Base-by-base conservation (phyloP, 1,140 invertebrate genomes). In the Oppia nitens region DNA sequence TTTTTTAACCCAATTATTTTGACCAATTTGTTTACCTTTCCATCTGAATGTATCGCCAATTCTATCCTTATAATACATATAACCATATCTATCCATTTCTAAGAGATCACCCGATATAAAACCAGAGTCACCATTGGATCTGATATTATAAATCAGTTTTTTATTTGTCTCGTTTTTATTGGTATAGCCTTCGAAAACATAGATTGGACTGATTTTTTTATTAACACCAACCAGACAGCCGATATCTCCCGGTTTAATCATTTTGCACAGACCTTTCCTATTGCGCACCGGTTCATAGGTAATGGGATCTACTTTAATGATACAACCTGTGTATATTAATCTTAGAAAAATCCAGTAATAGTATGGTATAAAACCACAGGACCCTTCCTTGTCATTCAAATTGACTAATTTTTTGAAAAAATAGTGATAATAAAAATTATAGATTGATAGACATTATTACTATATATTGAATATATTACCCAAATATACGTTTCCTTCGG, bases 211-310 rank as follows among this genome's bases (percentile, higher is more conserved):
- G 45, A 71, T 69, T 20, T 82, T 79, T n/a, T 87, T 78, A 64
- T 98, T 98, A 75, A 94, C 94, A 1, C 93, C 95, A 52, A 98
- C 87, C 68, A 99, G 89, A 56, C 94, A 91, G 47, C 95, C 95
- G 1, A 89, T 84, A 72, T 98, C 93, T 65, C 88, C 81, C 71
- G 77, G 69, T 66, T 73, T 67, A 60, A 76, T 77, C 11, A 68
- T 65, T 28, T 79, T 68, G 64, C 79, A 80, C 21, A 79, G 63
- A 3, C 79, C 79, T 24, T 57, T 50, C 21, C 66, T 66, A 23
- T 52, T 29, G 45, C 75, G 55, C 17, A 75, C 40, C 25, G 73
- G 67, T 58, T 74, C 70, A 11, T 72, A 70, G n/a, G 72, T 76
- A 17, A 61, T 64, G 49, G 72, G 68, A 64, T 81, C 73, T 4